Base-by-base conservation (phyloP, 2,888 invertebrate genomes). In the Andrena marginata region DNA sequence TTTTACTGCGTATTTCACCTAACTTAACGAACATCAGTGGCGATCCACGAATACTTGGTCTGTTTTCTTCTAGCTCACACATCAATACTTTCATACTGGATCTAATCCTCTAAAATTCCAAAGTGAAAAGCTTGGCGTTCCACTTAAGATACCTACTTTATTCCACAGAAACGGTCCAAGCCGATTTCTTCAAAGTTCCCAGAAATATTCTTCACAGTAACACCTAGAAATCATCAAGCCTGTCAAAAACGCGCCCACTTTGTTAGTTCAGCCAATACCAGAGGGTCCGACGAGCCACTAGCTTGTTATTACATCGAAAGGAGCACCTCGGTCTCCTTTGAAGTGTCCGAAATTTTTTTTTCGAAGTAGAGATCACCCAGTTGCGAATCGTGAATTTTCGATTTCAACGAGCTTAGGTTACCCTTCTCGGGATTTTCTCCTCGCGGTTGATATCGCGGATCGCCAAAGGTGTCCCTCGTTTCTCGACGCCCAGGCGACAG, bases 271-370 rank as follows among this genome's bases (percentile, higher is more conserved):
- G 42, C 33, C 5, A 51, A 10, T 16, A 51, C 3, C 10, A 26
- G 10, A 48, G 31, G 23, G 3, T 8, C 42, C 23, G 63, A 23
- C 72, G 42, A 72, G 64, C 48, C 8, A 20, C 23, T 31, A 64
- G 64, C 73, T 77, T 64, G 48, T 77, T 77, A 73, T 77, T 77
- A 26, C 20, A 20, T 49, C 16, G 10, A 3, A 3, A n/a, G 13
- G 0, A 31, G 10, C 56, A 48, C 26, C 59, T 59, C n/a, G 23
- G 59, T 3, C 23, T 51, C 35, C 54, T 54, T 59, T 72, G 26
- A 48, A 64, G n/a, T 42, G 16, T 16, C 4, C 42, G 42, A 42
- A 42, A 42, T 42, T 42, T 5, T 42, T 42, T 56, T 73, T 51
- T 65, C n/a, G 64, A 35, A 60, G 33, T 56, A 8, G 63, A 77